Evolutionary conservation across 2,888 invertebrate genomes (phyloP).

Genomic region (Drosophila siamana): DNA sequence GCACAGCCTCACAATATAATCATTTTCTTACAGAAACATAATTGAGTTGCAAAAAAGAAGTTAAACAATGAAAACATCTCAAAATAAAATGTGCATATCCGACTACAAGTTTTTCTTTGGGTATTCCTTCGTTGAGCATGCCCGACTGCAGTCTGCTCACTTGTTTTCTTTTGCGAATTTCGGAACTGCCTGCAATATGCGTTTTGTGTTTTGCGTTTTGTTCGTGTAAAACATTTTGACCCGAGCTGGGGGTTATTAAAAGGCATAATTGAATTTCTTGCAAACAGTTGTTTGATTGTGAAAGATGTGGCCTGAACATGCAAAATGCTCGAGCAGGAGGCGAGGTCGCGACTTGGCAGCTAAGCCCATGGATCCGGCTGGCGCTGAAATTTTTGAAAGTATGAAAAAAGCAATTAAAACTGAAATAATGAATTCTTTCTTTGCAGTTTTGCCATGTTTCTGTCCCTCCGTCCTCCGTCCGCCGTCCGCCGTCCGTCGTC

Average conservation of each 20-base stretch:
- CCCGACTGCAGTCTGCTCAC: neutral
- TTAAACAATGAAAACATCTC: too few species aligned
- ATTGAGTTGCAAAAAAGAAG: too few species aligned
- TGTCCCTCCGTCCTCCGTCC: slow-evolving; percentile 43
- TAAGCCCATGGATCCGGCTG: slow-evolving; percentile 44
- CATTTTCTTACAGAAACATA: too few species aligned
- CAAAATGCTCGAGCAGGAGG: slow-evolving; percentile 55
- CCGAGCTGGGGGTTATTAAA: slow-evolving; percentile 74
- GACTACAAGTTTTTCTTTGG: too few species aligned
- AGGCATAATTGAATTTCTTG: slow-evolving; percentile 83
- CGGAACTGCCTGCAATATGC: slow-evolving; percentile 46
- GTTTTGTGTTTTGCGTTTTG: slow-evolving; percentile 39
- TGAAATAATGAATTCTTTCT: slow-evolving; percentile 83
- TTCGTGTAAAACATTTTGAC: slow-evolving; percentile 45
- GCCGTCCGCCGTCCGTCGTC: slow-evolving; percentile 8
- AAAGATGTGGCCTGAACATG: slow-evolving; percentile 80
- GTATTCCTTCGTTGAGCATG: neutral
- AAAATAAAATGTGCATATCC: too few species aligned
- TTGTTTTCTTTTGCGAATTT: slow-evolving; percentile 13
- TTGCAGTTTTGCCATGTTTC: slow-evolving; percentile 52
- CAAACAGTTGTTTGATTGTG: slow-evolving; percentile 73
- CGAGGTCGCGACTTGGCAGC: slow-evolving; percentile 13
- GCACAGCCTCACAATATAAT: too few species aligned
- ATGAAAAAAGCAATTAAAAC: slow-evolving; percentile 84
- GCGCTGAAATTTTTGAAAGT: slow-evolving; percentile 78